These are phyloP conservation scores for Brachypalpus laphriformis DNA, from an alignment of 2,888 invertebrate species.

Conservation along the genomic window DNA sequence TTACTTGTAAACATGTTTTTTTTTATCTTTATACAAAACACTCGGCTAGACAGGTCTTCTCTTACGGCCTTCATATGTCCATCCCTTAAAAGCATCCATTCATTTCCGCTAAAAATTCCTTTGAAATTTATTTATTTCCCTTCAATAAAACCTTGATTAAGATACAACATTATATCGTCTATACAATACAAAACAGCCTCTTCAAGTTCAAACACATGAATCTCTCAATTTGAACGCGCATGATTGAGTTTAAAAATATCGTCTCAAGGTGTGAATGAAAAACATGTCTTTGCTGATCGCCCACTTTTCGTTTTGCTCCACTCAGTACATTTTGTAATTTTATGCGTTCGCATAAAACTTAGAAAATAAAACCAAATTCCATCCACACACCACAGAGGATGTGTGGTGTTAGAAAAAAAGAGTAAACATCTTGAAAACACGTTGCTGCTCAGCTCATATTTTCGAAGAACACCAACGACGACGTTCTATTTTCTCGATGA, in stretches of 20 bases:
- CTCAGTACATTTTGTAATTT: background rate
- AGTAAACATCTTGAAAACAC: slow-evolving; percentile 15
- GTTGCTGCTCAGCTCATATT: background rate
- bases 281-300: background rate
- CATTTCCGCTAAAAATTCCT: background rate
- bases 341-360: slow-evolving; percentile 2
- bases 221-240: slow-evolving; percentile 32
- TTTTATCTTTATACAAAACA: no score
- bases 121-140: background rate
- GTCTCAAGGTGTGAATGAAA: slow-evolving; percentile 30
- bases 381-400: background rate
- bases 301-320: background rate
- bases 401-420: background rate
- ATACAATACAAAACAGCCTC: slow-evolving; percentile 3
- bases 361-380: background rate
- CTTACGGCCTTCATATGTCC: background rate
- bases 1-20: background rate
- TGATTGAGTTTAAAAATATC: slow-evolving; percentile 58
- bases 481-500: slow-evolving; percentile 33
- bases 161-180: no score
- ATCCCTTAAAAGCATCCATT: background rate
- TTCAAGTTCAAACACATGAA: slow-evolving; percentile 44
- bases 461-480: slow-evolving; percentile 25
- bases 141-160: slow-evolving; percentile 21
- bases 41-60: background rate